Base-by-base conservation (phyloP, 2,888 invertebrate species). In the Ischnus inquisitorius region DNA sequence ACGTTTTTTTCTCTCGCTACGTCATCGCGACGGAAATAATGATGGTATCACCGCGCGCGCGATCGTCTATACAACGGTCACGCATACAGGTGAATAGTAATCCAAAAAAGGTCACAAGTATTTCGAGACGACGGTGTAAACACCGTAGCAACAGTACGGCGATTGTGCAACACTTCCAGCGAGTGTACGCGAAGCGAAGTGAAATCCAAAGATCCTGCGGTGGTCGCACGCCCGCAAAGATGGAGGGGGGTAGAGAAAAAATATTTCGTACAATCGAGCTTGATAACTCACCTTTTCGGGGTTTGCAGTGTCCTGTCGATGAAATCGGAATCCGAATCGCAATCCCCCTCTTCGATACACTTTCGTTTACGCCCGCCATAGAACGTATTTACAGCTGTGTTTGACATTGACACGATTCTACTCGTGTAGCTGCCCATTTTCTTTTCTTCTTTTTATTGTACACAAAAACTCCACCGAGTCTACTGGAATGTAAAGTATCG, bases 261-360 rank as follows among this genome's bases (percentile, higher is more conserved):
- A n/a, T 12, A 25, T 14, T 22, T 3, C 0, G 22, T 3, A 10
- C 10, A 5, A 14, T 60, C 22, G 22, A 5, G 22, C n/a, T 60
- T 60, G 14, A 60, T 22, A 1, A 43, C 92, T 90, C 92, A 96
- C 96, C 95, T 95, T 94, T 96, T 96, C 2, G 96, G 96, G n/a
- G 95, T 95, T 88, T 95, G 95, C 79, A 95, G 91, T 0, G 95
- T 95, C 87, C 94, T 94, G 85, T 95, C 95, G 86, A 95, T 94
- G 75, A 94, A 94, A 88, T 94, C 94, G 78, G 94, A 94, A 85
- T 94, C 93, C 74, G 94, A 94, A 87, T 95, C 94, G 81, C 94
- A 93, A 60, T 93, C 91, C 82, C 94, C 94, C 51, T 94, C 94
- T 74, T 95, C 95, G 85, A 94, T 94, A 71, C 94, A 94, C 91